phyloP scores from a whole-genome alignment of 2,888 invertebrate species.

The Nomada fabriciana region DNA sequence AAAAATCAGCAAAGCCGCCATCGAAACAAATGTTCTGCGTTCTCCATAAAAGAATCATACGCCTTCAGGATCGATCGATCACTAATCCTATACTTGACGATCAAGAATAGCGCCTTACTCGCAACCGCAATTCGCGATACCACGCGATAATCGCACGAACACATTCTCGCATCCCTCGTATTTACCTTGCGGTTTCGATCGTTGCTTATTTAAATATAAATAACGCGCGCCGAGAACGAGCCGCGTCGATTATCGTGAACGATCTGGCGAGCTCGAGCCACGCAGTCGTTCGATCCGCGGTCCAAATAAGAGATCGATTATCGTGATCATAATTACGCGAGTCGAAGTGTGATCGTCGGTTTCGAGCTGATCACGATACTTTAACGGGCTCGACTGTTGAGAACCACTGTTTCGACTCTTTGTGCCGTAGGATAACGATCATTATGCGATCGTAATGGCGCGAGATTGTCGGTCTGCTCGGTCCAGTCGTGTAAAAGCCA shows the following conservation, averaged over 20 bases:
- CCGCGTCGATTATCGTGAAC: constrained; percentile 57
- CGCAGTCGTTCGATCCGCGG: constrained; percentile 36
- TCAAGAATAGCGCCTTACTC: constrained; percentile 61
- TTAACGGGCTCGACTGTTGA: constrained; percentile 51
- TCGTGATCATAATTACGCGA: constrained; percentile 67
- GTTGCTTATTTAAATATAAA: constrained; percentile 83
- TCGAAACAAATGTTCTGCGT: no score
- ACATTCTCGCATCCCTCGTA: constrained; percentile 68
- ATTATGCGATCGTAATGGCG: constrained; percentile 80
- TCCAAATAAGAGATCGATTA: constrained; percentile 36
- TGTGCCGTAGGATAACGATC: constrained; percentile 79
- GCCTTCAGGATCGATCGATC: no score
- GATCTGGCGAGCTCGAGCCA: constrained; percentile 43
- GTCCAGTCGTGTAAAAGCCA: constrained; percentile 64
- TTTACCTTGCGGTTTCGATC: constrained; percentile 83
- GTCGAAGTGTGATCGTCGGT: constrained; percentile 64
- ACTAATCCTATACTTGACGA: constrained; percentile 30
- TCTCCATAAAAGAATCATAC: no score
- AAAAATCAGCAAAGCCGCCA: no score
- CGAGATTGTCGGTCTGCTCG: constrained; percentile 78
- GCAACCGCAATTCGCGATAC: constrained; percentile 73
- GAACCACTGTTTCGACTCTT: constrained; percentile 75
- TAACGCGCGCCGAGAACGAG: constrained; percentile 68
- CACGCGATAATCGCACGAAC: constrained; percentile 66
- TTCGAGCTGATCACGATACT: constrained; percentile 48